These are phyloP conservation scores for Drosophila fulvimacula DNA, from an alignment of 2,888 invertebrate genomes.

Conservation along the genomic window DNA sequence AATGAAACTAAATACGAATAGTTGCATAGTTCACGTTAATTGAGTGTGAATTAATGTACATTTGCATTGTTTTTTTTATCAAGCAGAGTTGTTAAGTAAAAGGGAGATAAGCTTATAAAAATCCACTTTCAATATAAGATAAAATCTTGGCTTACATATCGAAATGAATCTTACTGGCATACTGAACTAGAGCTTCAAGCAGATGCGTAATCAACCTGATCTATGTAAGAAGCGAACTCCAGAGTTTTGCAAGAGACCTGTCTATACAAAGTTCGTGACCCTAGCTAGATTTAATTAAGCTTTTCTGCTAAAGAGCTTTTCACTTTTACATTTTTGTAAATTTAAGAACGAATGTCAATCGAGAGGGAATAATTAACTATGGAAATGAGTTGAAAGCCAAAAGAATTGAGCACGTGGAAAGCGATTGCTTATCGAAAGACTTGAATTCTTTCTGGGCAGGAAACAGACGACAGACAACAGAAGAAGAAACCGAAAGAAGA, in stretches of 20 bases:
- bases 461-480: constrained; percentile 18
- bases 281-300: constrained; percentile 12
- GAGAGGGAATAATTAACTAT: constrained; percentile 60
- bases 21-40: constrained; percentile 32
- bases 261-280: not conserved
- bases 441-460: constrained; percentile 20
- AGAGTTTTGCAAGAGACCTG: constrained; percentile 3
- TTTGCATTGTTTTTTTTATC: constrained; percentile 29
- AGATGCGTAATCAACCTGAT: not conserved
- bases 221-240: not conserved
- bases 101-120: not conserved
- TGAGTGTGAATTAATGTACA: constrained; percentile 31
- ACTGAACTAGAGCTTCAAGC: not conserved
- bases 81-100: not conserved
- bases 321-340: constrained; percentile 47
- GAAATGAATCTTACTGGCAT: too few species aligned
- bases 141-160: not conserved
- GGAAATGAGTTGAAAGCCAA: constrained; percentile 51
- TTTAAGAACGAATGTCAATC: constrained; percentile 37
- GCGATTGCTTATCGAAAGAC: constrained; percentile 56
- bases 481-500: constrained; percentile 19
- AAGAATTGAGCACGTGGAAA: constrained; percentile 72
- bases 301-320: constrained; percentile 38
- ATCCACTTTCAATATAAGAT: not conserved
- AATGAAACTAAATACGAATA: constrained; percentile 8